Percentiles rank a stretch among this genome's conserved stretches.
These are phyloP conservation scores for Mirounga angustirostris DNA, from an alignment of 2,113 vertebrate genomes.

Conservation along the genomic window DNA sequence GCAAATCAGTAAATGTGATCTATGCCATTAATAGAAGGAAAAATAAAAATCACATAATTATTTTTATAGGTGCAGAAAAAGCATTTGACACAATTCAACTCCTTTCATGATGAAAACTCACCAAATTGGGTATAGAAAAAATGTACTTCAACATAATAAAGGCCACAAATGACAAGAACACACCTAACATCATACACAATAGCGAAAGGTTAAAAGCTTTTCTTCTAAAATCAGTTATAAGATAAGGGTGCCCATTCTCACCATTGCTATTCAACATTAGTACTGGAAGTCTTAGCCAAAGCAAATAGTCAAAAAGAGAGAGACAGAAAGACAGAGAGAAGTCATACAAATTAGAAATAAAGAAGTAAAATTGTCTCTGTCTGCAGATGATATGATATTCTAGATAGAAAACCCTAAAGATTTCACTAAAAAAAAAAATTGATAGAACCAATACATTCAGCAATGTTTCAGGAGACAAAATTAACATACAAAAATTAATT, in stretches of 20 bases:
- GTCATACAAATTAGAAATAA: neutral
- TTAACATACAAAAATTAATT: neutral
- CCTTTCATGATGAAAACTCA: neutral
- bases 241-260: neutral
- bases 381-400: neutral
- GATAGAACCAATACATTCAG: neutral
- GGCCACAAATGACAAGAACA: neutral
- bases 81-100: neutral
- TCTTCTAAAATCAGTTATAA: neutral
- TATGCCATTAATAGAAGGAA: neutral
- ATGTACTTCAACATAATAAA: neutral
- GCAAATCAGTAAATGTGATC: neutral
- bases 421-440: neutral
- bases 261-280: neutral
- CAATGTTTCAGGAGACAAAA: neutral
- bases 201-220: neutral
- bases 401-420: neutral
- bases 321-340: neutral
- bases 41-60: neutral
- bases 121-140: neutral
- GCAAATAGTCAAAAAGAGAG: neutral
- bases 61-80: neutral
- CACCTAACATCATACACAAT: neutral
- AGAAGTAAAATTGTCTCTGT: neutral
- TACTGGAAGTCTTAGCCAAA: neutral